Evolutionary conservation across 2,113 vertebrate genomes (phyloP), one percentile per base, ranked within the genome.

Genomic region (Barnardius zonarius): DNA sequence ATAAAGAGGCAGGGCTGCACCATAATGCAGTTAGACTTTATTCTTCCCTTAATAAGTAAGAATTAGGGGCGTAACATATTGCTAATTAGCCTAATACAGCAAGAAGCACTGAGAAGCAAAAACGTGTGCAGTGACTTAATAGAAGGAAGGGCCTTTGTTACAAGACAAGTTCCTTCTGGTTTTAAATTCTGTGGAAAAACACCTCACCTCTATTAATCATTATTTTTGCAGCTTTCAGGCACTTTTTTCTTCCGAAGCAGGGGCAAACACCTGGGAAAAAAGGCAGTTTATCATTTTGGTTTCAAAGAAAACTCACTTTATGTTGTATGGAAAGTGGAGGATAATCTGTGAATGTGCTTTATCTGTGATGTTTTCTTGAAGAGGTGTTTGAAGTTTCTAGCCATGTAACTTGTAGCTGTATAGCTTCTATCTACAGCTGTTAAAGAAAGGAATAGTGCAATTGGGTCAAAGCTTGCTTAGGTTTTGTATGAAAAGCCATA

Each of bases 51-150:
- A 67, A 84, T 25, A 41, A 51, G 44, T 73, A 23, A 70, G 61
- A 49, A 25, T 44, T 25, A 44, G 4, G n/a, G 11, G 64, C 0
- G 5, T 83, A 80, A 86, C 0, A 1, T 73, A 37, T 61, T 0
- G 0, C 62, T 80, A 86, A 95, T 93, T 69, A 83, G 18, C 76
- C 59, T 7, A 63, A 61, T 62, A 37, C 11, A n/a, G 37, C 1
- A 2, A 79, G 67, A 69, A 62, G 14, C 23, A 44, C 1, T 33
- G 46, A 66, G 62, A 88, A 83, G 25, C 11, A 46, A 66, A 77
- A 91, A 70, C 18, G 18, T 44, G 48, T 7, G 6, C 20, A 28
- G 54, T 15, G 55, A 2, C 8, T 83, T 51, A 46, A 48, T 74
- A 41, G 27, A 52, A 63, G 44, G 48, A 66, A 84, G 20, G 7